Evolutionary conservation across 2,888 invertebrate species (phyloP).

Genomic region (Dryomyza anilis): DNA sequence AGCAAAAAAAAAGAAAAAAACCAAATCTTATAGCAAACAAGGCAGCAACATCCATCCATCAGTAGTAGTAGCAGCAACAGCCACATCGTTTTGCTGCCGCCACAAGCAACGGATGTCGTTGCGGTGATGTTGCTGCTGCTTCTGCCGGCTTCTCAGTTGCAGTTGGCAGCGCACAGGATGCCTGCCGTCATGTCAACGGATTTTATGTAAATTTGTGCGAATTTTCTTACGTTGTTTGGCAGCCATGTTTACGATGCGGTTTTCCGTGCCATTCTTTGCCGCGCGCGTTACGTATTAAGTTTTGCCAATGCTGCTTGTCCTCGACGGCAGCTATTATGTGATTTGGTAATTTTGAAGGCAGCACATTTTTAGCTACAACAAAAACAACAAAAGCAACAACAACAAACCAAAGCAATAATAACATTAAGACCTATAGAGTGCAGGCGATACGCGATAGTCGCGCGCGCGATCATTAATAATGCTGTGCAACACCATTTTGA

Average conservation of each 20-base stretch:
- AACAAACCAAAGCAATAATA: neutral
- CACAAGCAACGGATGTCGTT: neutral
- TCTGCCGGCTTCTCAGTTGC: neutral
- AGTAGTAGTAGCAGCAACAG: neutral
- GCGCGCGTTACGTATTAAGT: neutral
- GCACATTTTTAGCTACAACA: neutral
- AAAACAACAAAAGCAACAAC: neutral
- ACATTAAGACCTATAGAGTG: neutral
- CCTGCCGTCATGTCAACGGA: neutral
- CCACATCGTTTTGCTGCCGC: neutral
- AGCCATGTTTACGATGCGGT: constrained; percentile 10
- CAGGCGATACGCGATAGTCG: neutral
- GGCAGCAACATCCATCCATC: neutral
- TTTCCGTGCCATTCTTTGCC: neutral
- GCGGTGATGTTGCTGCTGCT: too few relatives aligned
- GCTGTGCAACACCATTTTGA: neutral
- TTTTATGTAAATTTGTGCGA: constrained; percentile 6
- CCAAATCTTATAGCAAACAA: neutral
- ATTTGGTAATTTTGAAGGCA: neutral
- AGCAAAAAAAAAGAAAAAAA: too few relatives aligned
- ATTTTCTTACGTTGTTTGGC: neutral
- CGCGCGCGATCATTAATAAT: constrained; percentile 1
- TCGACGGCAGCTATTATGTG: neutral
- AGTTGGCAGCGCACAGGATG: neutral
- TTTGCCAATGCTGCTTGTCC: neutral